Evolutionary conservation across 2,888 invertebrate species (phyloP), one percentile per base, ranked within the genome.

Genomic region (Volucella zonaria): DNA sequence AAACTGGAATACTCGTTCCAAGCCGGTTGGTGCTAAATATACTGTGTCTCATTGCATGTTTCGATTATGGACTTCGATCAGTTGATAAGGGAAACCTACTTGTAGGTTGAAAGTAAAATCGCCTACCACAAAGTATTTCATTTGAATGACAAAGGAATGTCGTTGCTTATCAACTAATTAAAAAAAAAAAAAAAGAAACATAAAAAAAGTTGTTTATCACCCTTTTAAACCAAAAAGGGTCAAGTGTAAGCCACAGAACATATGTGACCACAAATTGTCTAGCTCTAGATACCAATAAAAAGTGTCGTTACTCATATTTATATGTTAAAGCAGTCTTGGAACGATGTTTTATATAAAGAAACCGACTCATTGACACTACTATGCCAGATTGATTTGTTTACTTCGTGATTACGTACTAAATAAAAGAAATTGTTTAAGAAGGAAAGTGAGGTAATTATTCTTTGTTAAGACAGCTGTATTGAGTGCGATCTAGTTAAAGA

Each of bases 31-130:
- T n/a, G 9, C 0, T 40, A 11, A 49, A n/a, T 23, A 38, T 31
- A 12, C 9, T 56, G 38, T 68, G 31, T 15, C 45, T 56, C 56
- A 56, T 56, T 43, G 67, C 67, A 67, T 67, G 43, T 54, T n/a
- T 43, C 45, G 56, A 56, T 68, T 68, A 38, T 68, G 68, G 38
- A 68, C 68, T 68, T 68, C 56, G 56, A 45, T 56, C 68, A 8
- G 38, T 12, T 56, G 68, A 68, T 68, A 68, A 68, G 45, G 38
- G 31, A 38, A 11, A 42, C 23, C 9, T 18, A 43, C 18, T 31
- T 40, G 10, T 18, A 54, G 38, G 45, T 68, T 68, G 54, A 42
- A 42, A 38, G 15, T 1, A 9, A 38, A 64, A 51, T 52, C 40
- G 51, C 3, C 54, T 23, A 12, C 2, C 3, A 31, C 11, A 18